Evolutionary conservation across 2,797 vertebrate genomes (phyloP).

Genomic region (Emydoidea blandingii): DNA sequence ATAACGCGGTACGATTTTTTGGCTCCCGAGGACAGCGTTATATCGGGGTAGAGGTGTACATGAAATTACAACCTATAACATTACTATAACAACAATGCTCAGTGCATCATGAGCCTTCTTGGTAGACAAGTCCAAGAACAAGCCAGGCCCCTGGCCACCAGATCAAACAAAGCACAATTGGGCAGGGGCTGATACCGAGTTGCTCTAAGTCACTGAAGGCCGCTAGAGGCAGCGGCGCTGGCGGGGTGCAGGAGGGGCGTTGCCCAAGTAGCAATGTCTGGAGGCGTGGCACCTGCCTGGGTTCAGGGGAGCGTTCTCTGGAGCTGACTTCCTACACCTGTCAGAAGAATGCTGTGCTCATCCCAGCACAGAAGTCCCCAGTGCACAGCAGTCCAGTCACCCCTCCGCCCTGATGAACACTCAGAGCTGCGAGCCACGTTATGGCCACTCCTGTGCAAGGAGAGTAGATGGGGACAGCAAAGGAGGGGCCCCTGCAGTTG

Average conservation of each 20-base stretch:
- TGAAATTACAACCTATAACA: too few relatives aligned
- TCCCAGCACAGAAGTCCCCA: neutral
- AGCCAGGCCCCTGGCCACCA: neutral
- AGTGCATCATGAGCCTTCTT: too few relatives aligned
- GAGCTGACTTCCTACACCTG: neutral
- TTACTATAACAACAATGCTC: too few relatives aligned
- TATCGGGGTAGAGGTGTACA: too few relatives aligned
- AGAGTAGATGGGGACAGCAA: neutral
- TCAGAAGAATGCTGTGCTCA: neutral
- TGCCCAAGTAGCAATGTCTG: too few relatives aligned
- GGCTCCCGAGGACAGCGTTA: too few relatives aligned
- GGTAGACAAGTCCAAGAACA: too few relatives aligned
- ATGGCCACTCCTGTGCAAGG: neutral
- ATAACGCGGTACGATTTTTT: too few relatives aligned
- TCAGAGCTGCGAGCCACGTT: neutral
- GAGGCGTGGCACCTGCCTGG: too few relatives aligned
- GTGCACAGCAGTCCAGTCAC: too few relatives aligned
- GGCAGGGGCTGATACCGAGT: neutral
- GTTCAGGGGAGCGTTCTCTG: neutral
- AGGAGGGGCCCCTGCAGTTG: neutral
- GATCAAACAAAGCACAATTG: neutral
- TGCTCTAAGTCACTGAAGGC: neutral
- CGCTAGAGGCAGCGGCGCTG: neutral
- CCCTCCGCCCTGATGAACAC: neutral
- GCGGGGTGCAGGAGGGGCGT: too few relatives aligned